Percentiles rank a stretch among this genome's conserved stretches.
Evolutionary conservation across 2,888 invertebrate species (phyloP).

Genomic region (Sthenelais limicola): DNA sequence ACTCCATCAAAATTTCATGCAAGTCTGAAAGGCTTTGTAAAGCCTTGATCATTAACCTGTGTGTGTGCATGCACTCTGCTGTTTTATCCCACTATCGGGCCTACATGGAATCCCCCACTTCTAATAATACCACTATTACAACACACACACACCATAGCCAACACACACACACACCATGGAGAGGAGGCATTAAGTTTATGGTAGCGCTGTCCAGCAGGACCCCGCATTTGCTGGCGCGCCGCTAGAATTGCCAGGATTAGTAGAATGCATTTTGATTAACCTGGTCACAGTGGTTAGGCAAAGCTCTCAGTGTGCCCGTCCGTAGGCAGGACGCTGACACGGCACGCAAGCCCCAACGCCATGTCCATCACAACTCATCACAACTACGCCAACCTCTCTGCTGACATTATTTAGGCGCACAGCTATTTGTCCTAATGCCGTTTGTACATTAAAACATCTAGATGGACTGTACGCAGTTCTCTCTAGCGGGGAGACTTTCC

Average conservation of each 20-base stretch:
- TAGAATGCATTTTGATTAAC: conserved; percentile 40
- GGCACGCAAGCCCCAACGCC: conserved; percentile 27
- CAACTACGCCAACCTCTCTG: neutral
- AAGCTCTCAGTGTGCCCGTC: conserved; percentile 14
- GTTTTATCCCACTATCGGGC: conserved; percentile 1
- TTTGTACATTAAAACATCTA: conserved; percentile 33
- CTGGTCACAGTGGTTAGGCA: conserved; percentile 21
- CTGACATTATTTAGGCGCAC: conserved; percentile 1
- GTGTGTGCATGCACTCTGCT: conserved; percentile 8
- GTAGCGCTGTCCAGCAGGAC: conserved; percentile 4
- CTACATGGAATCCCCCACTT: too few species aligned
- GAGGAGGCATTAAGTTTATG: conserved; percentile 25
- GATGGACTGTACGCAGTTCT: too few species aligned
- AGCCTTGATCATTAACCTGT: conserved; percentile 21
- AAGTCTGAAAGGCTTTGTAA: conserved; percentile 32
- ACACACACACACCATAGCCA: too few species aligned
- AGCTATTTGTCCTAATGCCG: conserved; percentile 37
- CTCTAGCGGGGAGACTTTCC: too few species aligned
- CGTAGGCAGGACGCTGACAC: neutral
- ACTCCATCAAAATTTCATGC: conserved; percentile 29
- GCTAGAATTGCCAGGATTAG: conserved; percentile 26
- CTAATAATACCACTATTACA: too few species aligned
- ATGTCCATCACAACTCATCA: conserved; percentile 32
- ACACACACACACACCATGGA: too few species aligned
- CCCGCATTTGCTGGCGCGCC: conserved; percentile 13